phyloP scores from a whole-genome alignment of 2,888 invertebrate genomes.

The Hipparchia semele region DNA sequence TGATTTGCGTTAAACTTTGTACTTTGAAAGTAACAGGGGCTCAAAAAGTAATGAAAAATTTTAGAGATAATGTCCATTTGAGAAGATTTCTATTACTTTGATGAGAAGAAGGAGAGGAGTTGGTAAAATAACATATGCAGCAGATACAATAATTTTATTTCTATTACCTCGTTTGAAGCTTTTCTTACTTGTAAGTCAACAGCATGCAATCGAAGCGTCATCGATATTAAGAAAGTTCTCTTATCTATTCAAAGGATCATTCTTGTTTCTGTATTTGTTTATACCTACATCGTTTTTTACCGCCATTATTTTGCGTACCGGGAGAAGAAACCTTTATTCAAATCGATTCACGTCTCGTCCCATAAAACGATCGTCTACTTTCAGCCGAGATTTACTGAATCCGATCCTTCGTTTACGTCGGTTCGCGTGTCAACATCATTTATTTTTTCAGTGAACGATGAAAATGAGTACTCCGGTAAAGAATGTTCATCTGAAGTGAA shows the following conservation, averaged over 20 bases:
- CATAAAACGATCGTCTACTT: constrained; percentile 43
- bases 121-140: too few relatives aligned
- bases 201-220: not conserved
- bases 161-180: too few relatives aligned
- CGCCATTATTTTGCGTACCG: constrained; percentile 4
- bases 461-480: constrained; percentile 39
- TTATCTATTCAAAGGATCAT: not conserved
- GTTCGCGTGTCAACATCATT: constrained; percentile 47
- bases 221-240: not conserved
- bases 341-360: constrained; percentile 52
- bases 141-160: too few relatives aligned
- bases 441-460: constrained; percentile 39
- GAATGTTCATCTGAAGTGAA: not conserved
- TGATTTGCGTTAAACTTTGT: too few relatives aligned
- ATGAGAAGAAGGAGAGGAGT: too few relatives aligned
- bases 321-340: constrained; percentile 44
- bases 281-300: constrained; percentile 6
- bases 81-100: too few relatives aligned
- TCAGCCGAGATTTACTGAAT: constrained; percentile 22
- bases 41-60: too few relatives aligned
- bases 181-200: too few relatives aligned
- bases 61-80: too few relatives aligned
- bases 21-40: too few relatives aligned
- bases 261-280: constrained; percentile 2
- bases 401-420: constrained; percentile 41